Percentiles rank a stretch among this genome's conserved stretches.
Conservation (phyloP, 2,113 vertebrate species). For the Chiloscyllium plagiosum region DNA sequence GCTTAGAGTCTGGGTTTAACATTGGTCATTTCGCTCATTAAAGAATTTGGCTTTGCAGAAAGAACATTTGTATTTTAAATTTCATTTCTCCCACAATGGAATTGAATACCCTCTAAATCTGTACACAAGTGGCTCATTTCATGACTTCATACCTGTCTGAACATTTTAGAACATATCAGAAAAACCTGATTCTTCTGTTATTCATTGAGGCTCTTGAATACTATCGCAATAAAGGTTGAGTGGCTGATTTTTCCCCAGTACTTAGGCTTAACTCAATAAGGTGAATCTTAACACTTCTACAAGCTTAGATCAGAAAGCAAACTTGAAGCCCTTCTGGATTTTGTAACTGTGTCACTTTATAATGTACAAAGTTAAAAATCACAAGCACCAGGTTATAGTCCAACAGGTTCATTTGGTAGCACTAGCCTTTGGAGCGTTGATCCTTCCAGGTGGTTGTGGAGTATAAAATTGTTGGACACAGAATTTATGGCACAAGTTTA, state of each 20-base stretch:
- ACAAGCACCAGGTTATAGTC: too few relatives aligned
- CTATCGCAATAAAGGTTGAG: not conserved
- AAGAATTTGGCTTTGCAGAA: not conserved
- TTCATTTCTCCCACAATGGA: not conserved
- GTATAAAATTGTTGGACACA: too few relatives aligned
- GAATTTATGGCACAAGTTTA: too few relatives aligned
- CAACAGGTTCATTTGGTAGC: too few relatives aligned
- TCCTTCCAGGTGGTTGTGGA: too few relatives aligned
- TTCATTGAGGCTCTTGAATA: too few relatives aligned
- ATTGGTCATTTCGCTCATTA: not conserved
- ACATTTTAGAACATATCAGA: not conserved
- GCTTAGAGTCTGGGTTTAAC: not conserved
- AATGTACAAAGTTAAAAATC: too few relatives aligned
- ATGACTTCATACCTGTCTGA: not conserved
- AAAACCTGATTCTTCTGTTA: not conserved
- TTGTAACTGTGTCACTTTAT: too few relatives aligned
- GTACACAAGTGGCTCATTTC: not conserved
- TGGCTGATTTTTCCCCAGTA: not conserved
- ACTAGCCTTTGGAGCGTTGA: too few relatives aligned
- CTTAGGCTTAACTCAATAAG: not conserved
- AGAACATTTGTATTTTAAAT: not conserved
- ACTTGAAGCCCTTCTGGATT: not conserved
- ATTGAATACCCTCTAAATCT: too few relatives aligned
- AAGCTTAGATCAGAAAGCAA: not conserved
- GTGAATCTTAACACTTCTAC: not conserved